phyloP scores from a whole-genome alignment of 2,888 invertebrate genomes.

The Microctonus brassicae region DNA sequence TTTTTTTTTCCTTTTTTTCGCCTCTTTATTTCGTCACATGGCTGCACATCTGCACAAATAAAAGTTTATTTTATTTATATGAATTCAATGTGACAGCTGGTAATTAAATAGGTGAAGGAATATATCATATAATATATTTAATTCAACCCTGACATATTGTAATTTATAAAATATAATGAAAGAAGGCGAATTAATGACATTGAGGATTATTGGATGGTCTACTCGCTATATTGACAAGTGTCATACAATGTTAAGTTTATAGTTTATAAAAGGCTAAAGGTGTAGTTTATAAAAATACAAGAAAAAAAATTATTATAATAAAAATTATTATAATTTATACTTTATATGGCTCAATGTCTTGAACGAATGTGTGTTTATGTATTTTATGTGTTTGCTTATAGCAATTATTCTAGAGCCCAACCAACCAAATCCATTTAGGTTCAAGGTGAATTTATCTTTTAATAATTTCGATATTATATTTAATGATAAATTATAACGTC shows the following conservation, averaged over 20 bases:
- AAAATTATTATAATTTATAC: background rate
- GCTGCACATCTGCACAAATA: background rate
- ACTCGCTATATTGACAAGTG: background rate
- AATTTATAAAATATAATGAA: slow-evolving; percentile 22
- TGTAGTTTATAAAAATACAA: background rate
- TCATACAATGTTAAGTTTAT: slow-evolving; percentile 38
- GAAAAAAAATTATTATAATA: background rate
- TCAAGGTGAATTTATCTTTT: slow-evolving; percentile 5
- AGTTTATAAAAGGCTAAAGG: slow-evolving; percentile 38
- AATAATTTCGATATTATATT: background rate
- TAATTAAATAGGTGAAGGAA: slow-evolving; percentile 25
- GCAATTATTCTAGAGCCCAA: slow-evolving; percentile 3
- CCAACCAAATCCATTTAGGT: slow-evolving; percentile 4
- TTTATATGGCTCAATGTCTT: slow-evolving; percentile 26
- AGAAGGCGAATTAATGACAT: slow-evolving; percentile 13
- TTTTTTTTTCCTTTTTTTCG: background rate
- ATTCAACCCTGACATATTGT: slow-evolving; percentile 23
- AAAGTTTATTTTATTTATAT: background rate
- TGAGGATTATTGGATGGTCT: slow-evolving; percentile 26
- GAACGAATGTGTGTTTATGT: background rate
- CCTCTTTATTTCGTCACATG: slow-evolving; percentile 29
- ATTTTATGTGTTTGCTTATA: slow-evolving; percentile 6
- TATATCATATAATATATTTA: slow-evolving; percentile 2
- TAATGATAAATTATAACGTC: background rate
- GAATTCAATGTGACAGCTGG: background rate